A percentile compares a stretch with the other conserved stretches of the same genome.
phyloP scores from a whole-genome alignment of 1,140 invertebrate species.

The Micrasema longulum region DNA sequence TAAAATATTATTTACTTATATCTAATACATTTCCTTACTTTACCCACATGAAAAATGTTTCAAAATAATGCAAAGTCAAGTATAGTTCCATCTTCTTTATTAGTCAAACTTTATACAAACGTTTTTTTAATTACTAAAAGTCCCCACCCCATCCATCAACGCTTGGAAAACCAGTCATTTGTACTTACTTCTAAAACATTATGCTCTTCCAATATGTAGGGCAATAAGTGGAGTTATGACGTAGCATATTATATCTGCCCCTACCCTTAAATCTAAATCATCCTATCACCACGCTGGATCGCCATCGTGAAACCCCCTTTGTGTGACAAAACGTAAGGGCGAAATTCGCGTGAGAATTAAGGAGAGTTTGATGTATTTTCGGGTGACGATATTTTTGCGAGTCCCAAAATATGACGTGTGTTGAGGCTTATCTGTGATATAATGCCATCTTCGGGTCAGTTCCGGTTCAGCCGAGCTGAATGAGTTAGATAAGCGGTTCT shows the following conservation, averaged over 20 bases:
- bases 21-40: too few species aligned
- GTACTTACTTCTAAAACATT: slow-evolving; percentile 42
- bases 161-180: slow-evolving; percentile 1
- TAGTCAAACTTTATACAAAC: background rate
- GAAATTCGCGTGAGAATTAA: background rate
- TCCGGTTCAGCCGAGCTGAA: slow-evolving; percentile 53
- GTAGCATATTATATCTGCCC: slow-evolving; percentile 49
- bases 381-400: slow-evolving; percentile 45
- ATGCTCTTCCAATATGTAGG: slow-evolving; percentile 53
- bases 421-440: slow-evolving; percentile 51
- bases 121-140: background rate
- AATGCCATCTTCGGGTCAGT: slow-evolving; percentile 54
- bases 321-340: slow-evolving; percentile 8
- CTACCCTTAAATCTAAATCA: background rate
- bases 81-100: background rate
- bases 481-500: slow-evolving; percentile 51
- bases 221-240: slow-evolving; percentile 56
- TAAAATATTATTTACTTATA: too few species aligned
- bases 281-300: background rate
- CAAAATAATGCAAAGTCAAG: too few species aligned
- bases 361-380: slow-evolving; percentile 1
- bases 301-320: background rate
- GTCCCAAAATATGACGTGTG: slow-evolving; percentile 53
- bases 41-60: too few species aligned
- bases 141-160: slow-evolving; percentile 6